phyloP scores from a whole-genome alignment of 2,797 vertebrate genomes.

The Halcyon smyrnensis region DNA sequence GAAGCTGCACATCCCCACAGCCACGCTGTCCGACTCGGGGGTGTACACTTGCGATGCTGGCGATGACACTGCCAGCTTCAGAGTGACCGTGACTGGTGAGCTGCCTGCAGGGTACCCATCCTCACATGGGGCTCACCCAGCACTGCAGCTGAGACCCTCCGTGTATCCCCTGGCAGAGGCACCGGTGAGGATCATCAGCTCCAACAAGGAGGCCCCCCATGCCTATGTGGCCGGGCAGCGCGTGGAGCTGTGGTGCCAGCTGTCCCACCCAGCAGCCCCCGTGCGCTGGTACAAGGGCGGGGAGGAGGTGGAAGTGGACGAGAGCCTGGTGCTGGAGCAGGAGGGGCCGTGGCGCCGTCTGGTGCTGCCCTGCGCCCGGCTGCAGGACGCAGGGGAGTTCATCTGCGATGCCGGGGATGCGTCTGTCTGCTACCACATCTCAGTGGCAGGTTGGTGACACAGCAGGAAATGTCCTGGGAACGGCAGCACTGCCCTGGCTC shows the following conservation, averaged over 20 bases:
- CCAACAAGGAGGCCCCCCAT: slow-evolving; percentile 86
- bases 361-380: slow-evolving; percentile 82
- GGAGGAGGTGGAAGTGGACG: slow-evolving; percentile 85
- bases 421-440: slow-evolving; percentile 89
- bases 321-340: slow-evolving; percentile 83
- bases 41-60: slow-evolving; percentile 85
- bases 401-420: slow-evolving; percentile 86
- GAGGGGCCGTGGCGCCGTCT: slow-evolving; percentile 84
- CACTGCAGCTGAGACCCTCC: accelerated
- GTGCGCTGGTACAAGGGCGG: slow-evolving; percentile 93
- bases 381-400: slow-evolving; percentile 89
- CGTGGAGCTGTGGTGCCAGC: slow-evolving; percentile 90
- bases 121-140: neutral
- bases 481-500: neutral
- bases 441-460: slow-evolving; percentile 86
- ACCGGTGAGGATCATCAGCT: slow-evolving; percentile 85
- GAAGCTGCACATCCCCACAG: slow-evolving; percentile 78
- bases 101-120: accelerated
- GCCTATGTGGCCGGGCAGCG: slow-evolving; percentile 85
- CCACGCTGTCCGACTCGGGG: slow-evolving; percentile 79
- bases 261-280: slow-evolving; percentile 79
- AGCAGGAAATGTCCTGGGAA: neutral
- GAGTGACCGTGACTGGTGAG: slow-evolving; percentile 87
- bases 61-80: slow-evolving; percentile 84
- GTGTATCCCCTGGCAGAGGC: slow-evolving; percentile 79